phyloP scores from a whole-genome alignment of 2,888 invertebrate genomes.

The Cantharis rufa region DNA sequence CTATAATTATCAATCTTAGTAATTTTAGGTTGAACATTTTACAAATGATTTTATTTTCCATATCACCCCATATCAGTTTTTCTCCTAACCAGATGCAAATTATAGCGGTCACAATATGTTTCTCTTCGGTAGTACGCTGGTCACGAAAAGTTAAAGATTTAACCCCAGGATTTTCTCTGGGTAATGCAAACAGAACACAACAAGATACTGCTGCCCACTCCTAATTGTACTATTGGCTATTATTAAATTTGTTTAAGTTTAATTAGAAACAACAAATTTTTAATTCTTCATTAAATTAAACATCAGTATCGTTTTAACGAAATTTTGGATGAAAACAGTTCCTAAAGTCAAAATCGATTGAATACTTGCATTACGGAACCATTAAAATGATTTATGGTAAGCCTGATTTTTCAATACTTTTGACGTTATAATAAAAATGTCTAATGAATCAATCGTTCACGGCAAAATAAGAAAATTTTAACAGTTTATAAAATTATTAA shows the following conservation, averaged over 20 bases:
- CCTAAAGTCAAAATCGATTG: constrained; percentile 7
- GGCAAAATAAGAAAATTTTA: constrained; percentile 12
- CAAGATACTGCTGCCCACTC: background rate
- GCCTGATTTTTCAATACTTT: constrained; percentile 14
- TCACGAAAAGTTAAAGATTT: background rate
- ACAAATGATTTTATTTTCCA: background rate
- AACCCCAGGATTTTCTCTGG: background rate
- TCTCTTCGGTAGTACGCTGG: background rate
- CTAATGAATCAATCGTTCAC: constrained; percentile 17
- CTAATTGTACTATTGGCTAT: background rate
- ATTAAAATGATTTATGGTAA: constrained; percentile 18
- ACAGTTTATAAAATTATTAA: background rate
- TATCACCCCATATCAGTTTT: background rate
- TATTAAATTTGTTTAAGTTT: background rate
- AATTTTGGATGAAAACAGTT: background rate
- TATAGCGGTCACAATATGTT: background rate
- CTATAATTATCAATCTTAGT: background rate
- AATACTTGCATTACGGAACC: constrained; percentile 8
- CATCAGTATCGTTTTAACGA: background rate
- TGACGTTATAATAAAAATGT: constrained; percentile 17
- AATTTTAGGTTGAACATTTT: background rate
- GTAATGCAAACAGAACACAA: background rate
- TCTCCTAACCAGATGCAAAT: background rate
- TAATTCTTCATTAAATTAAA: background rate
- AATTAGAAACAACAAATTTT: background rate